Evolutionary conservation across 2,113 vertebrate species (phyloP), one percentile per base, ranked within the genome.

Genomic region (Phalacrocorax aristotelis): DNA sequence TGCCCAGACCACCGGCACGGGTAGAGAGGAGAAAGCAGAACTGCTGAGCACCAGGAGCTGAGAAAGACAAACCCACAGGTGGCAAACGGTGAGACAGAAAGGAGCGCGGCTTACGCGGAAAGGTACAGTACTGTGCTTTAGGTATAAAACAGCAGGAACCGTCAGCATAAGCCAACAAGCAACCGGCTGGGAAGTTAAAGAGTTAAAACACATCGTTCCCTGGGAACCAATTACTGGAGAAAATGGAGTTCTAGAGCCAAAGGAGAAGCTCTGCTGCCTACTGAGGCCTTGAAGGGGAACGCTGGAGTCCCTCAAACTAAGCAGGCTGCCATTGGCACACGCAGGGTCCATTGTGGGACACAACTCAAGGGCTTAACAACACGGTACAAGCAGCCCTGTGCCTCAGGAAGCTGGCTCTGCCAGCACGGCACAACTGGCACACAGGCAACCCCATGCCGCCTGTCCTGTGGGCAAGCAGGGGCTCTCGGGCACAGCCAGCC

Each of bases 1-100:
- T 99, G 93, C 99, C 99, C 77, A 99, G 98, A 87, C 99, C 99
- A 7, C 99, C 99, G 0, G 99, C 99, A 2, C 99, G 99, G 6
- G 99, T 99, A 3, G 99, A 99, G 51, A 99, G 98, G 90, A 99
- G 97, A 97, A 99, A 99, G 97, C 99, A 99, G 98, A 99, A 99
- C 98, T 99, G 99, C 98, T 99, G 99, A 81, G 99, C 99, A 8
- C 99, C 99, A 0, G 99, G 99, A 79, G 99, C 99, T 99, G 98
- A 65, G 92, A 74, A 92, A 64, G 71, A 97, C 77, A 98, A 96
- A 97, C 44, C 85, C 94, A 93, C 15, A 91, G 87, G 81, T n/a
- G 92, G 77, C 55, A 60, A 91, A 29, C 38, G 1, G 79, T 91
- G 89, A 91, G 79, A 79, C 66, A 81, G 91, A 77, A 40, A 80